Conservation (phyloP, 1,140 invertebrate genomes). For the Idris sp. region DNA sequence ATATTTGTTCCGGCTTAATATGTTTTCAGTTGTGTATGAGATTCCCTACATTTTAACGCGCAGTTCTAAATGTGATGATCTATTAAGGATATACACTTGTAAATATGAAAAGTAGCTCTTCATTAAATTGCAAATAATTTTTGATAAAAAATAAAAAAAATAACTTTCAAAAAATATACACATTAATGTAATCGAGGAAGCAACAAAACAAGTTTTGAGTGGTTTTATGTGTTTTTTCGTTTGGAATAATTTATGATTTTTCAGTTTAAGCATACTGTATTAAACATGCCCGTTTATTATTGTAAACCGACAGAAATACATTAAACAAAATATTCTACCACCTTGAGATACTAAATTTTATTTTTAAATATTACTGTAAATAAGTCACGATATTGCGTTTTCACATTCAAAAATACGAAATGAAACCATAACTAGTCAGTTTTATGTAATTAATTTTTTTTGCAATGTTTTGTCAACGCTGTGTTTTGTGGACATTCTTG, state of each 20-base stretch:
- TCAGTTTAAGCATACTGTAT: not conserved
- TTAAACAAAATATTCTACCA: slow-evolving; percentile 20
- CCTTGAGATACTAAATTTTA: slow-evolving; percentile 32
- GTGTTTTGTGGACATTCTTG: slow-evolving; percentile 37
- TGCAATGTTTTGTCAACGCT: slow-evolving; percentile 40
- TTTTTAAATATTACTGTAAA: slow-evolving; percentile 21
- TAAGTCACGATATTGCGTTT: slow-evolving; percentile 20
- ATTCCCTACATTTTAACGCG: slow-evolving; percentile 10
- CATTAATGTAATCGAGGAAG: not conserved
- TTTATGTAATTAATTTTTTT: slow-evolving; percentile 49
- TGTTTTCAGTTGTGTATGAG: slow-evolving; percentile 18
- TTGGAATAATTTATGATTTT: slow-evolving; percentile 5
- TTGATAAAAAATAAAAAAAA: not conserved
- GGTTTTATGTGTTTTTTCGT: not conserved
- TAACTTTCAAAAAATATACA: not conserved
- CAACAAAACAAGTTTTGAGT: not conserved
- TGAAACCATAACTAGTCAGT: slow-evolving; percentile 32
- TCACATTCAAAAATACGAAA: slow-evolving; percentile 33
- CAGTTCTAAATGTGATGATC: not conserved
- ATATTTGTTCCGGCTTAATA: slow-evolving; percentile 23
- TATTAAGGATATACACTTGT: slow-evolving; percentile 1
- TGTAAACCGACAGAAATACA: not conserved
- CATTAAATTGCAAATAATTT: no score
- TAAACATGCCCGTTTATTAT: slow-evolving; percentile 1
- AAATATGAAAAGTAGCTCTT: no score